phyloP scores from a whole-genome alignment of 2,113 vertebrate species.

The Corythaeola cristata region DNA sequence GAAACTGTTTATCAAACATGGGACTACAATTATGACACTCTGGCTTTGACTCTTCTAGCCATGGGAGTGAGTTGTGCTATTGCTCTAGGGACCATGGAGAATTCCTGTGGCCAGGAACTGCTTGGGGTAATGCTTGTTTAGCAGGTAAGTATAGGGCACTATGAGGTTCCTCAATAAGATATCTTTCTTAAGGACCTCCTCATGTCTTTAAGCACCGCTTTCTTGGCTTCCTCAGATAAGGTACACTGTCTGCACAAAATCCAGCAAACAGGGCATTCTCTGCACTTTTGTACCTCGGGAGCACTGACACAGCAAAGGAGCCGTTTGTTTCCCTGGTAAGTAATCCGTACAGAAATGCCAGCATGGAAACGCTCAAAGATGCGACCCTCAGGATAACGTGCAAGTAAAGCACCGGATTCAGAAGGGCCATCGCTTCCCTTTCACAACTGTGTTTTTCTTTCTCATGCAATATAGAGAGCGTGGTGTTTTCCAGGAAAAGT shows the following conservation, averaged over 20 bases:
- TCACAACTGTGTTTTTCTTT: neutral
- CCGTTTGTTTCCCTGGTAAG: neutral
- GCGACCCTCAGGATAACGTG: rapidly evolving
- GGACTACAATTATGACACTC: too few relatives aligned
- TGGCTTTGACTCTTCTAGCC: neutral
- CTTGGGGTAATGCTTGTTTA: neutral
- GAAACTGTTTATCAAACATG: neutral
- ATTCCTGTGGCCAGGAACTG: too few relatives aligned
- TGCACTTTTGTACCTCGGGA: neutral
- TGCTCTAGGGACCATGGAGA: neutral
- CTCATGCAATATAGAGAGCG: neutral
- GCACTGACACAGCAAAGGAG: neutral
- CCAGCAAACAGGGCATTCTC: neutral
- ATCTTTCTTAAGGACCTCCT: neutral
- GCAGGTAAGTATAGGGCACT: neutral
- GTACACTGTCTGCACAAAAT: neutral
- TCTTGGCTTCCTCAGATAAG: neutral
- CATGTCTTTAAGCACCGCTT: neutral
- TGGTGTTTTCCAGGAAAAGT: neutral
- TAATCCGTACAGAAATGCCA: neutral
- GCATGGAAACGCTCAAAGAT: neutral
- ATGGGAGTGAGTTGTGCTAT: neutral
- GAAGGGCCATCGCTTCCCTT: neutral
- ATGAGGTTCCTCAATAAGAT: neutral
- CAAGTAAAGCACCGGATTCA: neutral